Conservation (phyloP, 1,140 invertebrate genomes). For the Sinonovacula constricta region DNA sequence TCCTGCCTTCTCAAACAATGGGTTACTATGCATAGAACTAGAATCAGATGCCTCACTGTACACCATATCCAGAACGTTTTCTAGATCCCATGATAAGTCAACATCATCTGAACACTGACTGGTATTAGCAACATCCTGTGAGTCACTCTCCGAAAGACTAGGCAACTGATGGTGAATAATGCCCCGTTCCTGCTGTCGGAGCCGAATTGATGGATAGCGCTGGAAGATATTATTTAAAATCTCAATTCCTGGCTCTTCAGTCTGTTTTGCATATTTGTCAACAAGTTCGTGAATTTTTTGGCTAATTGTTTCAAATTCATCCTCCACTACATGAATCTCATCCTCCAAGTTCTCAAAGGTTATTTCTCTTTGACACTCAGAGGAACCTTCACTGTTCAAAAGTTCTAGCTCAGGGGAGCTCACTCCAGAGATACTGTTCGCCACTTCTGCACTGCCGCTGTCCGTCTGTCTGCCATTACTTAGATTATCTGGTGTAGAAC, state of each 20-base stretch:
- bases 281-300: conserved; percentile 40
- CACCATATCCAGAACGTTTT: conserved; percentile 28
- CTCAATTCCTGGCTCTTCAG: conserved; percentile 45
- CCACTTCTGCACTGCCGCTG: conserved; percentile 50
- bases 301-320: conserved; percentile 70
- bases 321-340: conserved; percentile 69
- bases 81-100: conserved; percentile 63
- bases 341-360: conserved; percentile 69
- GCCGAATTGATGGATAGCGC: conserved; percentile 36
- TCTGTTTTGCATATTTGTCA: conserved; percentile 50
- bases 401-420: conserved; percentile 60
- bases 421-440: conserved; percentile 55
- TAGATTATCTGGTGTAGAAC: conserved; percentile 57
- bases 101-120: too few species aligned
- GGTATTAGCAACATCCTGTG: too few species aligned
- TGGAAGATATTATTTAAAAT: conserved; percentile 41
- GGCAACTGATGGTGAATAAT: neutral
- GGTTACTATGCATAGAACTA: too few species aligned
- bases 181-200: conserved; percentile 31
- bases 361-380: conserved; percentile 51
- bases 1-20: too few species aligned
- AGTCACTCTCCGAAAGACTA: too few species aligned
- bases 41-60: conserved; percentile 27
- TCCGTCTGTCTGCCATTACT: conserved; percentile 18
- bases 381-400: conserved; percentile 51